Conservation (phyloP, 2,113 vertebrate genomes). For the Zingel zingel region DNA sequence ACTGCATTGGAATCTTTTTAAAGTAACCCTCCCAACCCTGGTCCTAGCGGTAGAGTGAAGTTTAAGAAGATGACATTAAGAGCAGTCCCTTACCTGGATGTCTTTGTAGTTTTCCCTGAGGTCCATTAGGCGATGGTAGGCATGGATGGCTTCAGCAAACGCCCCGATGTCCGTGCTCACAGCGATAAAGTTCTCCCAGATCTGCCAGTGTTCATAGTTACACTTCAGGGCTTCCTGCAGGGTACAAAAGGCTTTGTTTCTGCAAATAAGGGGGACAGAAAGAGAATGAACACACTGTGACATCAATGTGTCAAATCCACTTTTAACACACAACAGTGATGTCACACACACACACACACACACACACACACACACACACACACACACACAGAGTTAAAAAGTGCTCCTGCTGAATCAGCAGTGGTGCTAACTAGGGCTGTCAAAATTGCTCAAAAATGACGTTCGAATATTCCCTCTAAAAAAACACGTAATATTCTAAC, state of each 20-base stretch:
- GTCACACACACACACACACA: neutral
- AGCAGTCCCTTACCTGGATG: conserved; percentile 85
- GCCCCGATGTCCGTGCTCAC: conserved; percentile 94
- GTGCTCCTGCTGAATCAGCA: conserved; percentile 47
- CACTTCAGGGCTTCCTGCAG: conserved; percentile 97
- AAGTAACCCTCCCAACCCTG: too few species aligned
- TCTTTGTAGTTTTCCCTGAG: conserved; percentile 95
- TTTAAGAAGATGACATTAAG: neutral
- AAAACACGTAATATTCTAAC: too few species aligned
- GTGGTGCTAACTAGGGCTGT: conserved; percentile 54
- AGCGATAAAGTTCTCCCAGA: conserved; percentile 97
- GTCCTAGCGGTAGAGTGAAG: too few species aligned
- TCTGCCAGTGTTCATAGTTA: conserved; percentile 99
- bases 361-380: neutral
- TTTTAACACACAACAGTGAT: too few species aligned
- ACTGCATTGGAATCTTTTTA: too few species aligned
- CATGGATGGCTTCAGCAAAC: conserved; percentile 93
- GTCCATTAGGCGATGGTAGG: conserved; percentile 97
- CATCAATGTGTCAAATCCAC: neutral
- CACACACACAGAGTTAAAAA: neutral
- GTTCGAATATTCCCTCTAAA: too few species aligned
- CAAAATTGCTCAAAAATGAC: too few species aligned
- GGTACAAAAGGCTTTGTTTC: conserved; percentile 93
- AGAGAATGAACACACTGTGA: neutral
- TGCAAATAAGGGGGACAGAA: conserved; percentile 53